phyloP scores from a whole-genome alignment of 2,113 vertebrate species.

The Donacobius atricapilla region DNA sequence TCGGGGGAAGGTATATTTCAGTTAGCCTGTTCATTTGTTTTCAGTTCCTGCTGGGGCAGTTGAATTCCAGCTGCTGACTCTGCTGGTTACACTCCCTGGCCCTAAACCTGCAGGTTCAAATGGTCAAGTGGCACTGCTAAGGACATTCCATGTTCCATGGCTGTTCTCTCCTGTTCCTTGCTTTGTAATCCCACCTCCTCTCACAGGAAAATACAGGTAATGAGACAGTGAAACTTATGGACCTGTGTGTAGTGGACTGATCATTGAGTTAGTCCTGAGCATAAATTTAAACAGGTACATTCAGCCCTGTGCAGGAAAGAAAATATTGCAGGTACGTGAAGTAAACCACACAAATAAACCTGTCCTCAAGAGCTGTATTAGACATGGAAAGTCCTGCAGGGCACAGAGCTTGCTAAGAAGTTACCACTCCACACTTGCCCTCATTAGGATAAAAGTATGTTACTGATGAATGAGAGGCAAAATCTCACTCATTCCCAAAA shows the following conservation, averaged over 20 bases:
- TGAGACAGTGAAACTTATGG: neutral
- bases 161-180: neutral
- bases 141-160: neutral
- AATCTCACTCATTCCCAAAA: neutral
- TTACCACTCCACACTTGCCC: neutral
- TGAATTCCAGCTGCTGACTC: constrained; percentile 47
- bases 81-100: neutral
- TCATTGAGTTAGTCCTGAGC: neutral
- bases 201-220: neutral
- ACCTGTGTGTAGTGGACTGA: neutral
- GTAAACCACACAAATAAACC: neutral
- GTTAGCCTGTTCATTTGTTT: constrained; percentile 36
- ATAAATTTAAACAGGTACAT: neutral
- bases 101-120: neutral
- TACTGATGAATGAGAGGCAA: neutral
- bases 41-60: constrained; percentile 40
- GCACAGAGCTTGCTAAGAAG: neutral
- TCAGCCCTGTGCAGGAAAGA: neutral
- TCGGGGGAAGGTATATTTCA: constrained; percentile 20
- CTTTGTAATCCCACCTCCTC: neutral
- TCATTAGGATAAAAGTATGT: neutral
- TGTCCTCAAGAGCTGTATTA: neutral
- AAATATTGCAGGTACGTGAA: neutral
- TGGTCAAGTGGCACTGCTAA: neutral
- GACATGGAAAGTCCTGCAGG: neutral